Base-by-base conservation (phyloP, 2,888 invertebrate species). In the Eilema griseolum region DNA sequence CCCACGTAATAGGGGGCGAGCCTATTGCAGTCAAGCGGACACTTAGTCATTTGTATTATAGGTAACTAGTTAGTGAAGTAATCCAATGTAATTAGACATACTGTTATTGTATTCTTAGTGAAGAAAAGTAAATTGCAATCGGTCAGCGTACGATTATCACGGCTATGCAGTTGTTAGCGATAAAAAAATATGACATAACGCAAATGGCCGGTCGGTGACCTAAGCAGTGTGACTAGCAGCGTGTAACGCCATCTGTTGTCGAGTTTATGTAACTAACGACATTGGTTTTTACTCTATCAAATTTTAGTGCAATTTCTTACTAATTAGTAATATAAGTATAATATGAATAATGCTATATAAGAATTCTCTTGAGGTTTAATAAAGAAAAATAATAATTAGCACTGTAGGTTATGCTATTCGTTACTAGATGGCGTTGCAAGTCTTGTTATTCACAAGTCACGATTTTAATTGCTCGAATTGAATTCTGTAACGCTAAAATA, bases 141-240 rank as follows among this genome's bases (percentile, higher is more conserved):
- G 88, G 92, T 90, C 91, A 89, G 78, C 72, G 92, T 26, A 88
- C 93, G 92, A 90, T 92, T 90, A 91, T 79, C 70, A 76, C 72
- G 73, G 77, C 77, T 78, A 79, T 77, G 77, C 79, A 75, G 68
- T 73, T 74, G 76, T 72, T 81, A 66, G 62, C 79, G 84, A 86
- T 88, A 86, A 88, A 86, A 41, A 88, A 82, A 77, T 74, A 85
- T 83, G 82, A 80, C 79, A 79, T 81, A 83, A 75, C 71, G 62
- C 70, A 57, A 67, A 56, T 67, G 72, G 72, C 69, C 76, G 81
- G 78, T 75, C 79, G 72, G 59, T 76, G 81, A 82, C 76, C 83
- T 56, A 62, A 64, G 71, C 59, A 57, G n/a, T 69, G 72, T 78
- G 67, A 70, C 73, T 66, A 72, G 76, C 73, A 71, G 56, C 69